Evolutionary conservation across 2,113 vertebrate genomes (phyloP).

Genomic region (Syngnathoides biaculeatus): DNA sequence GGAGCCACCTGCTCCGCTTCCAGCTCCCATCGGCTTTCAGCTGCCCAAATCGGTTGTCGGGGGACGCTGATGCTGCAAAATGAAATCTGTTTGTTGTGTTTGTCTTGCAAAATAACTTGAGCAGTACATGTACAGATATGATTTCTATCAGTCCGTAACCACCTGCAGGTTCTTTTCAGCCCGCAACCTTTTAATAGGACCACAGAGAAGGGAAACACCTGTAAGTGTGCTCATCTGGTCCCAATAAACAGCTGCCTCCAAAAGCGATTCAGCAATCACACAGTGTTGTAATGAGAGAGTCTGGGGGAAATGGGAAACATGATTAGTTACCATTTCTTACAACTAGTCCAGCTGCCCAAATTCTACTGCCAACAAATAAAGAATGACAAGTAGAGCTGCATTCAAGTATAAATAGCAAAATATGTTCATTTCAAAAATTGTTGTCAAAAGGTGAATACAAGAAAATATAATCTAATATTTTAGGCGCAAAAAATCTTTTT

Average conservation of each 20-base stretch:
- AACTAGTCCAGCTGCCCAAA: conserved; percentile 59
- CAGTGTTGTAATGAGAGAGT: conserved; percentile 55
- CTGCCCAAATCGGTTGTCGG: conserved; percentile 47
- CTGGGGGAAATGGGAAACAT: conserved; percentile 41
- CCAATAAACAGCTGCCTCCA: conserved; percentile 53
- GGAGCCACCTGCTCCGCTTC: conserved; percentile 42
- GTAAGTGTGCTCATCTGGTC: conserved; percentile 31
- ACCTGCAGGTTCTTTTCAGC: conserved; percentile 58
- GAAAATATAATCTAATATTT: too few species aligned
- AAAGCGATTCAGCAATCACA: conserved; percentile 61
- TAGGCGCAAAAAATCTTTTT: too few species aligned
- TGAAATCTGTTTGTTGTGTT: conserved; percentile 43
- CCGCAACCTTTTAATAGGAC: conserved; percentile 64
- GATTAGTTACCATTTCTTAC: conserved; percentile 54
- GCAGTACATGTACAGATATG: conserved; percentile 23
- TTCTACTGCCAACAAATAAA: conserved; percentile 46
- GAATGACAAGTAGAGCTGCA: not conserved
- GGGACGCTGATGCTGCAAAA: conserved; percentile 57
- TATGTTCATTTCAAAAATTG: not conserved
- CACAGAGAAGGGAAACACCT: conserved; percentile 31
- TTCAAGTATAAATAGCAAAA: not conserved
- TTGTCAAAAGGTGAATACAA: not conserved
- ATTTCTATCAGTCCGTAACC: conserved; percentile 35
- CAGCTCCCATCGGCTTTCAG: conserved; percentile 38
- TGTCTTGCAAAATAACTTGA: conserved; percentile 7